phyloP scores from a whole-genome alignment of 2,797 vertebrate genomes.

The Perodicticus potto region DNA sequence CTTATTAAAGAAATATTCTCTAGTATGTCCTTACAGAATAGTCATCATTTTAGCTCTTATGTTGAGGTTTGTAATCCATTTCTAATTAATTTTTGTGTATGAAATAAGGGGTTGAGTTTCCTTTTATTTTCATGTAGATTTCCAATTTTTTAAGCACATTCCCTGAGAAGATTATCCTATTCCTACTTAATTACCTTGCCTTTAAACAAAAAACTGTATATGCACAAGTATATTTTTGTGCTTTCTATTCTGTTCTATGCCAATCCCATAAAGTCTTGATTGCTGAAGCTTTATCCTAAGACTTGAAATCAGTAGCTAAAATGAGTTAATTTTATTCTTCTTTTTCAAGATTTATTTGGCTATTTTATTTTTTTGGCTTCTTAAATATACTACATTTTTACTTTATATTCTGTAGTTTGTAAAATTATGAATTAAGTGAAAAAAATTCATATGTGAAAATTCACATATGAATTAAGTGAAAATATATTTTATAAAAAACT shows the following conservation, averaged over 20 bases:
- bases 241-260: background rate
- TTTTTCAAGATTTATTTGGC: background rate
- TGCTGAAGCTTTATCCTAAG: background rate
- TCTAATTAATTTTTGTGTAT: constrained; percentile 26
- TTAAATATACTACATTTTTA: constrained; percentile 84
- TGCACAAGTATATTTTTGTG: background rate
- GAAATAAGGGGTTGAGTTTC: background rate
- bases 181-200: background rate
- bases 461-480: constrained; percentile 81
- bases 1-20: background rate
- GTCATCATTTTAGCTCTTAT: background rate
- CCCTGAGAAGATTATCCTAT: background rate
- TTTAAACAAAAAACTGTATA: background rate
- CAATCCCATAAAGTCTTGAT: background rate
- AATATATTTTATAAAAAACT: constrained; percentile 84
- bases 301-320: constrained; percentile 2
- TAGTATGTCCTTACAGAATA: background rate
- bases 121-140: background rate
- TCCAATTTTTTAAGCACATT: background rate
- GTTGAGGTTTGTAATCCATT: background rate
- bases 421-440: no score
- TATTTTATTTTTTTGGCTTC: constrained; percentile 76
- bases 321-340: background rate
- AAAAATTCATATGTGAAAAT: no score
- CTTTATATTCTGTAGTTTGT: constrained; percentile 78